Percentiles rank a stretch among this genome's conserved stretches.
Conservation (phyloP, 2,797 vertebrate genomes). For the Lemur catta region DNA sequence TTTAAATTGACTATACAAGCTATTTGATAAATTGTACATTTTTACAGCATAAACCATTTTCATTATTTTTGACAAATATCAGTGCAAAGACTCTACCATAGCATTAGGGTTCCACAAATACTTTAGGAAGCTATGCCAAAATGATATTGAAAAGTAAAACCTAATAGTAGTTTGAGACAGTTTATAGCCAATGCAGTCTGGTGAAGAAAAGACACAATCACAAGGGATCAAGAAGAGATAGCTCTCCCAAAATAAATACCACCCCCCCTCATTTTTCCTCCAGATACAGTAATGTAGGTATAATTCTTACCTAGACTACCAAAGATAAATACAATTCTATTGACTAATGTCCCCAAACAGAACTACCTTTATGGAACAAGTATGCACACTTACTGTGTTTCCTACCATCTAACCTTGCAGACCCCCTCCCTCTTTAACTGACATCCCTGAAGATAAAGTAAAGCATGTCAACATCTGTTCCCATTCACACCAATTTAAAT, state of each 20-base stretch:
- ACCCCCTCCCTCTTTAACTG: constrained; percentile 79
- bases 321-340: constrained; percentile 57
- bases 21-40: constrained; percentile 81
- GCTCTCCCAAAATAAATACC: constrained; percentile 46
- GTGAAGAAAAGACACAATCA: constrained; percentile 56
- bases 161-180: background rate
- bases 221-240: background rate
- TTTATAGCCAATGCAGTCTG: background rate
- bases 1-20: constrained; percentile 81
- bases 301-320: constrained; percentile 53
- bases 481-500: constrained; percentile 88
- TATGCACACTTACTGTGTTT: constrained; percentile 83
- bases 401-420: constrained; percentile 81
- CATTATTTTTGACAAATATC: constrained; percentile 77
- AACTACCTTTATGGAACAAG: constrained; percentile 62
- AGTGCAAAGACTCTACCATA: constrained; percentile 65
- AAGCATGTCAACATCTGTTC: constrained; percentile 87
- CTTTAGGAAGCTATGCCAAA: constrained; percentile 58
- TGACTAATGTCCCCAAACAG: constrained; percentile 58
- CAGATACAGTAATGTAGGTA: background rate
- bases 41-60: constrained; percentile 78
- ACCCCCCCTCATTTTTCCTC: constrained; percentile 41
- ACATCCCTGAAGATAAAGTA: constrained; percentile 85
- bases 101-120: constrained; percentile 57
- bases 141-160: constrained; percentile 49